A percentile compares a stretch with the other conserved stretches of the same genome.
Conservation (phyloP, 2,113 vertebrate species). For the Pachypanchax playfairii region DNA sequence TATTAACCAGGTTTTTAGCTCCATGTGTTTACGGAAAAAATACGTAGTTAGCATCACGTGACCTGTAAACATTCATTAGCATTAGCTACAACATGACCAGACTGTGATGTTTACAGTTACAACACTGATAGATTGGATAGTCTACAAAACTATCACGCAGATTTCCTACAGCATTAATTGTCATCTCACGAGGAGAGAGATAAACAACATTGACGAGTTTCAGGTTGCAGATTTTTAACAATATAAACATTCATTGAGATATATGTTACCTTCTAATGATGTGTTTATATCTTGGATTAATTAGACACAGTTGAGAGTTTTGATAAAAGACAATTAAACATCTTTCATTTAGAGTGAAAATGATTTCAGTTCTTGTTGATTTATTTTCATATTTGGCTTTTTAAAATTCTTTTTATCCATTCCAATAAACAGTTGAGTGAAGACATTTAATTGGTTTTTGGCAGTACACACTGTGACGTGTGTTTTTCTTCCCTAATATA, state of each 20-base stretch:
- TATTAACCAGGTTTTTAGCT: too few relatives aligned
- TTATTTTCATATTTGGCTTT: slow-evolving; percentile 22
- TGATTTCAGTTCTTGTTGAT: slow-evolving; percentile 10
- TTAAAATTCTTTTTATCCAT: slow-evolving; percentile 28
- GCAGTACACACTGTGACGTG: slow-evolving; percentile 43
- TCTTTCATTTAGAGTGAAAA: slow-evolving; percentile 34
- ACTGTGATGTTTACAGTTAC: too few relatives aligned
- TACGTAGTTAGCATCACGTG: too few relatives aligned
- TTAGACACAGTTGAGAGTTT: slow-evolving; percentile 13
- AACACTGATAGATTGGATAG: slow-evolving; percentile 24
- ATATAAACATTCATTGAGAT: slow-evolving; percentile 19
- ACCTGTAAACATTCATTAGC: too few relatives aligned
- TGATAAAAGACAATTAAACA: slow-evolving; percentile 38
- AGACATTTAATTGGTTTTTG: slow-evolving; percentile 64
- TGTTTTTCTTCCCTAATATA: slow-evolving; percentile 40
- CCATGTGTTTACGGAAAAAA: too few relatives aligned
- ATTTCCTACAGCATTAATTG: slow-evolving; percentile 59
- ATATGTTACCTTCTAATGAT: slow-evolving; percentile 8
- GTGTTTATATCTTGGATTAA: slow-evolving; percentile 17
- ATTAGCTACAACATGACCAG: too few relatives aligned
- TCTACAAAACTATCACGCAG: slow-evolving; percentile 26
- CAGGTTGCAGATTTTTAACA: slow-evolving; percentile 14
- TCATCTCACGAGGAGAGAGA: too few relatives aligned
- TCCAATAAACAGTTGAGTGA: slow-evolving; percentile 38
- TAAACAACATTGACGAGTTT: too few relatives aligned